These are phyloP conservation scores for Diplogasteroides magnus DNA, from an alignment of 1,140 invertebrate species.

Conservation along the genomic window DNA sequence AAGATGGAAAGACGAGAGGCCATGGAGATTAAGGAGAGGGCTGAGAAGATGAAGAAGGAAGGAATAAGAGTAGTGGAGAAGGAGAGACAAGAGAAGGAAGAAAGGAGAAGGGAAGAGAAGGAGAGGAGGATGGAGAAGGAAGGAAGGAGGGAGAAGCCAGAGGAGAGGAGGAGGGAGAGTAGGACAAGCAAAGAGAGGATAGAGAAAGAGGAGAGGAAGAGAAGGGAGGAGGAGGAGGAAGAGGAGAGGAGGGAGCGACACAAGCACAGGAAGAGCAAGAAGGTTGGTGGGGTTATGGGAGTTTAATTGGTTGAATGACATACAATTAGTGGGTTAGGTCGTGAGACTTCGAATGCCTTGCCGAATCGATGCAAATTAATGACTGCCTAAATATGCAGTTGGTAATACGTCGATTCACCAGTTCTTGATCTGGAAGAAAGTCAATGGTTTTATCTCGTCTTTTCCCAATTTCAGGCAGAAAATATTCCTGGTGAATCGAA, in stretches of 20 bases:
- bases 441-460: too few relatives aligned
- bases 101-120: neutral
- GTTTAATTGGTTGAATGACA: too few relatives aligned
- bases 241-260: neutral
- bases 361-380: too few relatives aligned
- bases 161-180: conserved; percentile 4
- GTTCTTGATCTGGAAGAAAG: too few relatives aligned
- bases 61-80: neutral
- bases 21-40: neutral
- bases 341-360: too few relatives aligned
- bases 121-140: neutral
- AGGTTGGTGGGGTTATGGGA: too few relatives aligned
- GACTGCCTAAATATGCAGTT: too few relatives aligned
- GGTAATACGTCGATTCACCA: too few relatives aligned
- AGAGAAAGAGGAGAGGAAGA: conserved; percentile 7
- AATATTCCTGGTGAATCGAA: too few relatives aligned
- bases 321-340: too few relatives aligned
- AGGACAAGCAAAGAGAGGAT: conserved; percentile 1
- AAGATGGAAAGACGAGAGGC: conserved; percentile 2
- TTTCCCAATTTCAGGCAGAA: too few relatives aligned
- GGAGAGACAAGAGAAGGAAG: neutral
- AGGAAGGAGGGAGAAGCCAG: neutral
- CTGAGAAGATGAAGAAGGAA: neutral
- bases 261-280: conserved; percentile 20
- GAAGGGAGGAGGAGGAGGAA: neutral